Percentiles rank a stretch among this genome's conserved stretches.
Conservation (phyloP, 1,140 invertebrate species). For the Dendroctonus valens region DNA sequence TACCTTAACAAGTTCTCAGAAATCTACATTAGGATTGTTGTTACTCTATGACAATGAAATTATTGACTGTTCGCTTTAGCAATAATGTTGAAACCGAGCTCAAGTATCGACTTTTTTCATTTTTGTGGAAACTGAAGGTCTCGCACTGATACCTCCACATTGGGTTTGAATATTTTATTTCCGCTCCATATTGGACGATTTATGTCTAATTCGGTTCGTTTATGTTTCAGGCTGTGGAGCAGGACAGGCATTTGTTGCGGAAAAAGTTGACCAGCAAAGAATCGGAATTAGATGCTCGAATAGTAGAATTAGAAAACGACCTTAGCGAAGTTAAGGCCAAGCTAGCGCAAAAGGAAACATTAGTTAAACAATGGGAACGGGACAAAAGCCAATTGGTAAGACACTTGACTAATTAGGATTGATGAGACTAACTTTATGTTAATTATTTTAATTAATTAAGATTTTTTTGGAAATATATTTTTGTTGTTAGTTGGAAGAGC, state of each 20-base stretch:
- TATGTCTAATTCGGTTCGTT: too few species aligned
- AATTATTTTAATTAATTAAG: slow-evolving; percentile 42
- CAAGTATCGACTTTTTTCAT: too few species aligned
- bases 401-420: neutral
- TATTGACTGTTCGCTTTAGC: too few species aligned
- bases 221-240: slow-evolving; percentile 78
- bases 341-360: slow-evolving; percentile 62
- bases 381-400: slow-evolving; percentile 61
- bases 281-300: slow-evolving; percentile 85
- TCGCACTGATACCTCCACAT: too few species aligned
- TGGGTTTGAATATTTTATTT: too few species aligned
- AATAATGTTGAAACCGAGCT: too few species aligned
- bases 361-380: slow-evolving; percentile 71
- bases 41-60: too few species aligned
- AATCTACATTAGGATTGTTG: too few species aligned
- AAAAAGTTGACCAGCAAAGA: slow-evolving; percentile 80
- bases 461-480: slow-evolving; percentile 4
- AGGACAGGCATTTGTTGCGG: slow-evolving; percentile 85
- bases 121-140: too few species aligned
- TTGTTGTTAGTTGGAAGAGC: slow-evolving; percentile 64
- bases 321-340: slow-evolving; percentile 72
- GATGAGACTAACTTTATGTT: slow-evolving; percentile 48
- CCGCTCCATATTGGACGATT: too few species aligned
- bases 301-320: slow-evolving; percentile 85
- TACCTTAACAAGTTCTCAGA: too few species aligned